A percentile compares a stretch with the other conserved stretches of the same genome.
These are phyloP conservation scores for Chlamydotis undulata DNA, from an alignment of 2,113 vertebrate genomes.

Conservation along the genomic window DNA sequence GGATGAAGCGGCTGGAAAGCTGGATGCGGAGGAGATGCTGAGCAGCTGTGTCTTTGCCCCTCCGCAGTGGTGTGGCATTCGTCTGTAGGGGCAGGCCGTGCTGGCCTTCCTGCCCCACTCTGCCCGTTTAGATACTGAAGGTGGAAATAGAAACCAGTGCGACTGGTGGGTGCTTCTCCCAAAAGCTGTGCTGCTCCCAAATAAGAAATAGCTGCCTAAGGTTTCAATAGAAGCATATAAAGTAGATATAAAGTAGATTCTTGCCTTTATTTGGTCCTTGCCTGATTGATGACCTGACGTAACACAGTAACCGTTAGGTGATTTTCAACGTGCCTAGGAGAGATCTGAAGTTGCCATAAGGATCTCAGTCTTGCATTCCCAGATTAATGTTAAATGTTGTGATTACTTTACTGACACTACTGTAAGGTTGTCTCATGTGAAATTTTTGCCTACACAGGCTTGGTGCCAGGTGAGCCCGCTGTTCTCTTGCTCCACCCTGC, in stretches of 20 bases:
- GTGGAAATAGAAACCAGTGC: not conserved
- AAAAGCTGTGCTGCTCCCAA: not conserved
- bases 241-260: not conserved
- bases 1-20: not conserved
- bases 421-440: not conserved
- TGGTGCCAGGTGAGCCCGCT: not conserved
- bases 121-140: not conserved
- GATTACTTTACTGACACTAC: not conserved
- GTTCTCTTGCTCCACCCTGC: not conserved
- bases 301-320: not conserved
- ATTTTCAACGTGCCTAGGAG: not conserved
- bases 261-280: not conserved
- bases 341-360: not conserved
- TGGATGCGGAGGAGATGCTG: not conserved
- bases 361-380: not conserved
- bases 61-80: accelerated
- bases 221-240: not conserved
- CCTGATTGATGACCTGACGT: not conserved
- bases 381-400: not conserved
- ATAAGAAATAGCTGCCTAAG: not conserved
- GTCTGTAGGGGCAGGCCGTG: accelerated
- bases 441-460: not conserved
- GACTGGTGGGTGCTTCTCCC: not conserved
- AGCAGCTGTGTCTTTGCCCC: accelerated
- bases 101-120: not conserved